Conservation (phyloP, 1,140 invertebrate genomes). For the Augochlora pura region DNA sequence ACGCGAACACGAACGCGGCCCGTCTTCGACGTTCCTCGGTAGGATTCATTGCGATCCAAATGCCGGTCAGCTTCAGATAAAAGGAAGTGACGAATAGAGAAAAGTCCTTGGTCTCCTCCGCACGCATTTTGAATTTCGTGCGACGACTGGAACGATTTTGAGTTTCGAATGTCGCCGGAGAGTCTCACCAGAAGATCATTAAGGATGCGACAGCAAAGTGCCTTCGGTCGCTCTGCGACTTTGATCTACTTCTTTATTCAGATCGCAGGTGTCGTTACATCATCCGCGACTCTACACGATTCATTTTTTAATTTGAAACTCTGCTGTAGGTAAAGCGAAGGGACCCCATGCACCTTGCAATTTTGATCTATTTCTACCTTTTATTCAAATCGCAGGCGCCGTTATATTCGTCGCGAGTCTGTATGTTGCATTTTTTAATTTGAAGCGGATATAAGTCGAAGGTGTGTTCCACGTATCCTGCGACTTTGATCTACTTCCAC, state of each 20-base stretch:
- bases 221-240: neutral
- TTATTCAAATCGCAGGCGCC: neutral
- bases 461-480: too few relatives aligned
- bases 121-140: neutral
- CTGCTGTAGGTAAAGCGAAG: too few relatives aligned
- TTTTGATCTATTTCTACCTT: neutral
- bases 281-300: too few relatives aligned
- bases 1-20: conserved; percentile 24
- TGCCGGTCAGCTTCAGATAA: conserved; percentile 45
- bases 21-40: neutral
- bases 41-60: conserved; percentile 36
- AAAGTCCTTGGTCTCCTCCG: neutral
- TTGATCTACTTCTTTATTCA: neutral
- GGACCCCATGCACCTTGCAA: neutral
- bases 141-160: neutral
- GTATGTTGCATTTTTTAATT: too few relatives aligned
- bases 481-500: too few relatives aligned
- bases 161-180: neutral
- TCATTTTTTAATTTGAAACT: too few relatives aligned
- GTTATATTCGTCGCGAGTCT: neutral
- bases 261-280: too few relatives aligned
- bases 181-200: neutral
- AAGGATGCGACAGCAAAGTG: neutral
- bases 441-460: too few relatives aligned
- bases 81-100: neutral